phyloP scores from a whole-genome alignment of 2,888 invertebrate species.

The Macrophya annulata region DNA sequence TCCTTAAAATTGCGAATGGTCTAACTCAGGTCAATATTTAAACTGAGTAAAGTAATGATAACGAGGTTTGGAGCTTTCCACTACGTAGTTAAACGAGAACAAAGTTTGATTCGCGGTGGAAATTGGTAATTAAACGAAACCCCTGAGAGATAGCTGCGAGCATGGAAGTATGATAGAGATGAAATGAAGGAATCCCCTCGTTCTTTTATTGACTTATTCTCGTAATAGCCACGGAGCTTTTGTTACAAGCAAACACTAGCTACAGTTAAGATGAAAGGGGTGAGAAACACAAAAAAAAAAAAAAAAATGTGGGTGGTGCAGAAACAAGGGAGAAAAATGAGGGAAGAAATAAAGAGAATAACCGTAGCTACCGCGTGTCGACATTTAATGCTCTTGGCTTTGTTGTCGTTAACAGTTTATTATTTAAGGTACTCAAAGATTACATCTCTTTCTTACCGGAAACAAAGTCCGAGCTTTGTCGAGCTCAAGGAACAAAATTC shows the following conservation, averaged over 20 bases:
- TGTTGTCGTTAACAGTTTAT: slow-evolving; percentile 32
- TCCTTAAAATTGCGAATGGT: neutral
- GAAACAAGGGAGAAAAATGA: neutral
- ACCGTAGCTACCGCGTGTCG: neutral
- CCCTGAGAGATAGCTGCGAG: neutral
- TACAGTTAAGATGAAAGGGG: slow-evolving; percentile 9
- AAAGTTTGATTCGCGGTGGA: slow-evolving; percentile 33
- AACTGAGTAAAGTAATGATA: slow-evolving; percentile 12
- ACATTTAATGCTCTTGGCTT: slow-evolving; percentile 28
- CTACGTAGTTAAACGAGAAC: slow-evolving; percentile 25
- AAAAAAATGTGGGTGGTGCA: neutral
- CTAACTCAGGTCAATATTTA: slow-evolving; percentile 24
- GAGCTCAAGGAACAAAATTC: slow-evolving; percentile 16
- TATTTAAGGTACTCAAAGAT: slow-evolving; percentile 36
- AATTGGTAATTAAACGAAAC: slow-evolving; percentile 44
- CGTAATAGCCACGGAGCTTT: neutral
- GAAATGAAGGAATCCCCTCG: slow-evolving; percentile 4
- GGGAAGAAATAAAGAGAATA: slow-evolving; percentile 22
- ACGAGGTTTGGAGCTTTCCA: neutral
- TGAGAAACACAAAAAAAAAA: no score
- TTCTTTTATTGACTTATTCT: slow-evolving; percentile 34
- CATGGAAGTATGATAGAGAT: neutral
- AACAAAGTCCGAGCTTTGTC: slow-evolving; percentile 20
- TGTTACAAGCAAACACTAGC: slow-evolving; percentile 22
- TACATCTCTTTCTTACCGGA: slow-evolving; percentile 25